Conservation (phyloP, 2,797 vertebrate genomes). For the Halcyon leucocephala region DNA sequence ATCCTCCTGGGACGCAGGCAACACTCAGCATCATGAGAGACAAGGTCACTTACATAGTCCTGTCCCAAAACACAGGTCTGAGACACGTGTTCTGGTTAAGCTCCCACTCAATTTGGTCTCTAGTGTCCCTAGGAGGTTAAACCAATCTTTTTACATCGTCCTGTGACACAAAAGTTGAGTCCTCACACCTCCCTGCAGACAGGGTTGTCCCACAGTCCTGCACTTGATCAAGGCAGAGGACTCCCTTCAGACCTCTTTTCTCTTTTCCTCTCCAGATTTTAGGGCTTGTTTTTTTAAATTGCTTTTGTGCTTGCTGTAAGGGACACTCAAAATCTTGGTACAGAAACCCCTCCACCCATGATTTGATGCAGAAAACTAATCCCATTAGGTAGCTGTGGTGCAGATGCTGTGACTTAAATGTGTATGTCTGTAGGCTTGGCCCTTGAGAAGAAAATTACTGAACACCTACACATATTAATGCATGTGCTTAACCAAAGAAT, state of each 20-base stretch:
- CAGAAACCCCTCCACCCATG: not conserved
- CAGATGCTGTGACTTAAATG: not conserved
- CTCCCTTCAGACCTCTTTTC: not conserved
- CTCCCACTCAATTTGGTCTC: not conserved
- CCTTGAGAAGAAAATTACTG: not conserved
- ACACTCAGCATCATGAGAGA: not conserved
- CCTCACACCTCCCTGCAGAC: not conserved
- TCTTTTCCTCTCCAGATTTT: not conserved
- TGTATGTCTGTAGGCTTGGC: not conserved
- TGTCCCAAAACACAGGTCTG: not conserved
- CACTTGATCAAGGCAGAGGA: not conserved
- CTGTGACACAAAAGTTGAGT: not conserved
- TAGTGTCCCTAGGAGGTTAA: not conserved
- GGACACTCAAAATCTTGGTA: not conserved
- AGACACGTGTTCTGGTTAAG: not conserved
- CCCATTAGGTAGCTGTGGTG: not conserved
- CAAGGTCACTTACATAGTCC: not conserved
- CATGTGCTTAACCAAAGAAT: not conserved
- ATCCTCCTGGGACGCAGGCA: not conserved
- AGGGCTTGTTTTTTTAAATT: not conserved
- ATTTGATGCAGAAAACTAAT: not conserved
- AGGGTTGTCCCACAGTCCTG: not conserved
- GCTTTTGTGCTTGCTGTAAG: not conserved
- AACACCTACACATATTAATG: not conserved
- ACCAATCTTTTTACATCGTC: not conserved